Percentiles rank a stretch among this genome's conserved stretches.
phyloP scores from a whole-genome alignment of 2,113 vertebrate genomes.

The Passer montanus region DNA sequence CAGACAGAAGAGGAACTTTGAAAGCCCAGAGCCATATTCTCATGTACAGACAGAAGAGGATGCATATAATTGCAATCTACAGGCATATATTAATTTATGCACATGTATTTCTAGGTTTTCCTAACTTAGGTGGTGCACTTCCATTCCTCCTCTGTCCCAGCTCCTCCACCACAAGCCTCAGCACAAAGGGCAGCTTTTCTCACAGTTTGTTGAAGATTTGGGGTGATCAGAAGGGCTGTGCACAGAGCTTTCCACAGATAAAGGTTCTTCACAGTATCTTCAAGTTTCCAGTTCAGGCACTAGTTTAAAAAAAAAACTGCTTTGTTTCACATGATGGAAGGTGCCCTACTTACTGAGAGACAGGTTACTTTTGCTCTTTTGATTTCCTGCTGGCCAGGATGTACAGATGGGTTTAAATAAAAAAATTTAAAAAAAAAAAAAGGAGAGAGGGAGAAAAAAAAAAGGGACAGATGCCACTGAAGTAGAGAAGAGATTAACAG shows the following conservation, averaged over 20 bases:
- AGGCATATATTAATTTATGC: neutral
- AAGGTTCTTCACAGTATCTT: neutral
- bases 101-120: neutral
- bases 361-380: neutral
- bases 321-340: neutral
- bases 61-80: neutral
- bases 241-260: neutral
- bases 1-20: neutral
- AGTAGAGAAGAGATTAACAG: constrained; percentile 25
- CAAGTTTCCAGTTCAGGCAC: neutral
- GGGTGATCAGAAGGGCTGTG: neutral
- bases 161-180: neutral
- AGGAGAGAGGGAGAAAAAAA: neutral
- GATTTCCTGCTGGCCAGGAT: neutral
- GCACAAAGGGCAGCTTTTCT: neutral
- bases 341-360: constrained; percentile 18
- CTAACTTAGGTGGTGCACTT: neutral
- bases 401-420: neutral
- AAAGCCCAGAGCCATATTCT: neutral
- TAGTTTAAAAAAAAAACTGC: neutral
- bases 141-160: neutral
- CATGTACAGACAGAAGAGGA: neutral
- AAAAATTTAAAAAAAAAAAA: no score
- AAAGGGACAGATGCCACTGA: neutral
- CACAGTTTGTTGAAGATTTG: neutral